Conservation (phyloP, 2,888 invertebrate species). For the Pseudoips prasinana region DNA sequence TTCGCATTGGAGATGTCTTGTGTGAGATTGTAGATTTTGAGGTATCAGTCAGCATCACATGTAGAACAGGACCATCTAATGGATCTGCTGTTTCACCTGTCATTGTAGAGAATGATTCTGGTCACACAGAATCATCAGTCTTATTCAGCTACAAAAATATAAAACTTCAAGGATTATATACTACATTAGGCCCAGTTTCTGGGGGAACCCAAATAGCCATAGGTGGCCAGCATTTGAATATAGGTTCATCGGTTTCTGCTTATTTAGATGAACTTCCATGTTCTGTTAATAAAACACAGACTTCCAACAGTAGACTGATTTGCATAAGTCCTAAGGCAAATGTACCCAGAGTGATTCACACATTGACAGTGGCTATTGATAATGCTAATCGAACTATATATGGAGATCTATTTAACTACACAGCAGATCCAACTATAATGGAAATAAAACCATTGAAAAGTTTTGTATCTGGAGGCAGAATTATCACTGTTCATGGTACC, state of each 20-base stretch:
- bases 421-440: conserved; percentile 96
- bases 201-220: conserved; percentile 98
- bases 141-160: conserved; percentile 95
- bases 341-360: conserved; percentile 84
- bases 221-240: conserved; percentile 95
- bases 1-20: conserved; percentile 93
- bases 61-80: conserved; percentile 90
- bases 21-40: conserved; percentile 95
- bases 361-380: conserved; percentile 91
- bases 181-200: conserved; percentile 93
- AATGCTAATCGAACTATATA: conserved; percentile 92
- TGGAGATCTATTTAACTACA: conserved; percentile 92
- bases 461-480: conserved; percentile 96
- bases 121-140: conserved; percentile 94
- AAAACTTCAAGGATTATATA: conserved; percentile 89
- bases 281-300: conserved; percentile 92
- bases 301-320: conserved; percentile 91
- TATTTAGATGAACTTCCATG: conserved; percentile 93
- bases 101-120: conserved; percentile 94
- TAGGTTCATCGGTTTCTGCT: conserved; percentile 93
- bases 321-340: conserved; percentile 92
- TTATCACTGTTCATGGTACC: conserved; percentile 96
- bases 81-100: conserved; percentile 91
- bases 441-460: conserved; percentile 96
- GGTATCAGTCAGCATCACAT: conserved; percentile 95